phyloP scores from a whole-genome alignment of 1,140 invertebrate species.

The Magallana angulata region DNA sequence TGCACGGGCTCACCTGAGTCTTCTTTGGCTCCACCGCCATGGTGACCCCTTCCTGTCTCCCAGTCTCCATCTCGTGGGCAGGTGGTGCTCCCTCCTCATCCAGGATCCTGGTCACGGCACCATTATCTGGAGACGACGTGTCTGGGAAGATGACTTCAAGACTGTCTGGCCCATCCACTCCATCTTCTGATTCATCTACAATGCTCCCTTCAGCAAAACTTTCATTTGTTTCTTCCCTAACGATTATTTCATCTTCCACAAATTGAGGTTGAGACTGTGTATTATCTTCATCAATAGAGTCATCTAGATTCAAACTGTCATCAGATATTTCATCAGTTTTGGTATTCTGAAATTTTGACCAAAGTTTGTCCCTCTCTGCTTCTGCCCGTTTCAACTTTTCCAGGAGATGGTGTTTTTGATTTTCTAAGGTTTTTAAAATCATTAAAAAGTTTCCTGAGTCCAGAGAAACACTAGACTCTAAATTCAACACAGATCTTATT shows the following conservation, averaged over 20 bases:
- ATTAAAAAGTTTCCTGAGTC: constrained; percentile 5
- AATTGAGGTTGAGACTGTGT: not conserved
- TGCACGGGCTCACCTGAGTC: constrained; percentile 28
- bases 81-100: no score
- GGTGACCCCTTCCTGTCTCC: no score
- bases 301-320: constrained; percentile 2
- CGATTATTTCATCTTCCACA: not conserved
- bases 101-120: not conserved
- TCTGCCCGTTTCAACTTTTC: not conserved
- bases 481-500: constrained; percentile 1
- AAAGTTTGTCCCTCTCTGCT: not conserved
- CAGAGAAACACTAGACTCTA: not conserved
- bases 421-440: not conserved
- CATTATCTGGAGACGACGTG: not conserved
- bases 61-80: no score
- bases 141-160: not conserved
- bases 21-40: not conserved
- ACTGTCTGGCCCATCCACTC: not conserved
- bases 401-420: not conserved
- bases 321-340: not conserved
- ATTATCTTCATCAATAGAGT: constrained; percentile 15
- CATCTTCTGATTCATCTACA: not conserved
- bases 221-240: not conserved
- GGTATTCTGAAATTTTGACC: not conserved
- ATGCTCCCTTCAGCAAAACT: no score